These are phyloP conservation scores for Chesias legatella DNA, from an alignment of 2,888 invertebrate genomes.

Conservation along the genomic window DNA sequence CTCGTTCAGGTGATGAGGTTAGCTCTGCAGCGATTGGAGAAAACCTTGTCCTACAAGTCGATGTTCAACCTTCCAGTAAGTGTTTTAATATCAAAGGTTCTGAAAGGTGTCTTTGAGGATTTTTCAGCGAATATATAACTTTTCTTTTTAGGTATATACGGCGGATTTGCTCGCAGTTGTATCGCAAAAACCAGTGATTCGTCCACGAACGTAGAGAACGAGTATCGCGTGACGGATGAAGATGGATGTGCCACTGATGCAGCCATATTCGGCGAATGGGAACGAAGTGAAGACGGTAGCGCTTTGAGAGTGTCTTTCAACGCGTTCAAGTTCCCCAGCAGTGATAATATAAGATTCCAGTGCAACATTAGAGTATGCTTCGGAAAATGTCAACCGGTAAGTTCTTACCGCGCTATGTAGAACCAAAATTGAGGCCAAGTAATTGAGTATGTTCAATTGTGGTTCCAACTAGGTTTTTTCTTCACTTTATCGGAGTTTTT, in stretches of 20 bases:
- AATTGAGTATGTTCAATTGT: too few relatives aligned
- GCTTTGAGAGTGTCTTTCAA: constrained; percentile 93
- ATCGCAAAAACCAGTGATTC: constrained; percentile 95
- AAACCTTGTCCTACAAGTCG: constrained; percentile 91
- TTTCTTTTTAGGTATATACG: constrained; percentile 87
- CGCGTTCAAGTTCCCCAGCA: constrained; percentile 96
- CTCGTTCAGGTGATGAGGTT: constrained; percentile 91
- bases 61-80: constrained; percentile 87
- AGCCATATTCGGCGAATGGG: constrained; percentile 96
- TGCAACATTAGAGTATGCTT: constrained; percentile 97
- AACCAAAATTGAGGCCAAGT: too few relatives aligned
- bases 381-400: constrained; percentile 95
- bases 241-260: constrained; percentile 96
- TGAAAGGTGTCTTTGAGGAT: too few relatives aligned
- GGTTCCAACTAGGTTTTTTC: too few relatives aligned
- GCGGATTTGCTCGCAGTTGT: constrained; percentile 95
- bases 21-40: constrained; percentile 96
- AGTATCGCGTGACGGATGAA: constrained; percentile 95
- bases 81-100: neutral
- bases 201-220: constrained; percentile 87
- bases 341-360: constrained; percentile 96
- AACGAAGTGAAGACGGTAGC: constrained; percentile 91
- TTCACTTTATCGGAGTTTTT: too few relatives aligned
- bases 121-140: neutral
- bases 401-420: constrained; percentile 37